These are phyloP conservation scores for Hanleya hanleyi DNA, from an alignment of 2,888 invertebrate genomes.

Conservation along the genomic window DNA sequence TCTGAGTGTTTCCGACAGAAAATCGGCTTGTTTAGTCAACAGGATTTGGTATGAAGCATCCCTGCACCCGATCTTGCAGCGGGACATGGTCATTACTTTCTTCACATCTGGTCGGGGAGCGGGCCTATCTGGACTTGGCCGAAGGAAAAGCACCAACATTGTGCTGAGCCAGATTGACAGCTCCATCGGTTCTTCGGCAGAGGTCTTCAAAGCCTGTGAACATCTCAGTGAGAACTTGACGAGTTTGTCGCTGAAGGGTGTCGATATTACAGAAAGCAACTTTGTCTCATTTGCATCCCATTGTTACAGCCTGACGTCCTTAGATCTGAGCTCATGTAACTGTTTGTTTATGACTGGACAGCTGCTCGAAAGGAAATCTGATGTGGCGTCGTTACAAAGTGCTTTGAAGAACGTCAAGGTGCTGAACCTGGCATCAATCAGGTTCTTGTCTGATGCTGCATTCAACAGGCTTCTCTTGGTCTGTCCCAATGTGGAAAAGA, in stretches of 20 bases:
- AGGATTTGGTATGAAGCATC: constrained; percentile 81
- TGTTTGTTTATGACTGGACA: constrained; percentile 84
- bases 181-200: constrained; percentile 46
- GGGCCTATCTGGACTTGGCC: constrained; percentile 36
- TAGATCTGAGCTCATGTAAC: constrained; percentile 81
- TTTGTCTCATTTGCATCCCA: constrained; percentile 59
- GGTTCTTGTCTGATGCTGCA: constrained; percentile 84
- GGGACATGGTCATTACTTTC: constrained; percentile 76
- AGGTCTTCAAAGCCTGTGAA: constrained; percentile 55
- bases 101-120: constrained; percentile 34
- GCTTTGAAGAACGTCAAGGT: constrained; percentile 75
- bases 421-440: constrained; percentile 80
- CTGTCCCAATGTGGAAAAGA: constrained; percentile 78
- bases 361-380: constrained; percentile 79
- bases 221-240: constrained; percentile 51
- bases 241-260: constrained; percentile 62
- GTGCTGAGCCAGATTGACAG: constrained; percentile 60
- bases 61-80: constrained; percentile 78
- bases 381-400: constrained; percentile 60
- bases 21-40: constrained; percentile 80
- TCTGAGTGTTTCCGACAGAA: constrained; percentile 78
- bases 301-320: constrained; percentile 76
- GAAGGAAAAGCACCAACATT: constrained; percentile 56
- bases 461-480: constrained; percentile 81
- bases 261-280: constrained; percentile 63